Evolutionary conservation across 1,140 invertebrate species (phyloP).

Genomic region (Mactra quadrangularis): DNA sequence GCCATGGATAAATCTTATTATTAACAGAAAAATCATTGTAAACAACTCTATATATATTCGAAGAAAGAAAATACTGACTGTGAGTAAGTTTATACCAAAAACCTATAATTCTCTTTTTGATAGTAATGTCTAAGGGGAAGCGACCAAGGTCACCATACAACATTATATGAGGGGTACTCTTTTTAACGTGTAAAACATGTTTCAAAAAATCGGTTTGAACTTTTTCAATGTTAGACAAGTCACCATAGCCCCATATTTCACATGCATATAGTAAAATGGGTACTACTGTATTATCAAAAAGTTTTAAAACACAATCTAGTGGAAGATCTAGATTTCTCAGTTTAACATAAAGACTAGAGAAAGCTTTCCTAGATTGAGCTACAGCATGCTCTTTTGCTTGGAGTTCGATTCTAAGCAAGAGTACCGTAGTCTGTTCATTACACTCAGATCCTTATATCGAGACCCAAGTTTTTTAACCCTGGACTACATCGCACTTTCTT

Average conservation of each 20-base stretch:
- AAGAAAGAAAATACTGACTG: no score
- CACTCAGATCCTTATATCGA: no score
- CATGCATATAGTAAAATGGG: conserved; percentile 39
- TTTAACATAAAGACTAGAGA: conserved; percentile 20
- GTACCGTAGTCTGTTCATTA: no score
- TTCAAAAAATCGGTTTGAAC: conserved; percentile 16
- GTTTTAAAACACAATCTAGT: conserved; percentile 14
- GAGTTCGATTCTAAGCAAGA: no score
- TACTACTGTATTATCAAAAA: conserved; percentile 44
- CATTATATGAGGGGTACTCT: conserved; percentile 47
- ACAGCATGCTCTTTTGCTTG: no score
- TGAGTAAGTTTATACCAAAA: conserved; percentile 30
- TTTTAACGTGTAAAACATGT: conserved; percentile 21
- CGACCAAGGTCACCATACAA: conserved; percentile 52
- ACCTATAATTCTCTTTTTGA: conserved; percentile 29
- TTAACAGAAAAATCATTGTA: neutral
- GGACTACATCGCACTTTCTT: no score
- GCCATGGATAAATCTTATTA: neutral
- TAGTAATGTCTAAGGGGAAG: conserved; percentile 14
- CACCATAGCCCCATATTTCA: conserved; percentile 40
- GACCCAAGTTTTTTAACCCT: no score
- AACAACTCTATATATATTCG: neutral
- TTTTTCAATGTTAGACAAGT: conserved; percentile 16
- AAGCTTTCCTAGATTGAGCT: neutral
- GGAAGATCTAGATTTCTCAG: conserved; percentile 22